Percentiles rank a stretch among this genome's conserved stretches.
phyloP scores from a whole-genome alignment of 2,888 invertebrate genomes.

The Gastracanthus pulcherrimus region DNA sequence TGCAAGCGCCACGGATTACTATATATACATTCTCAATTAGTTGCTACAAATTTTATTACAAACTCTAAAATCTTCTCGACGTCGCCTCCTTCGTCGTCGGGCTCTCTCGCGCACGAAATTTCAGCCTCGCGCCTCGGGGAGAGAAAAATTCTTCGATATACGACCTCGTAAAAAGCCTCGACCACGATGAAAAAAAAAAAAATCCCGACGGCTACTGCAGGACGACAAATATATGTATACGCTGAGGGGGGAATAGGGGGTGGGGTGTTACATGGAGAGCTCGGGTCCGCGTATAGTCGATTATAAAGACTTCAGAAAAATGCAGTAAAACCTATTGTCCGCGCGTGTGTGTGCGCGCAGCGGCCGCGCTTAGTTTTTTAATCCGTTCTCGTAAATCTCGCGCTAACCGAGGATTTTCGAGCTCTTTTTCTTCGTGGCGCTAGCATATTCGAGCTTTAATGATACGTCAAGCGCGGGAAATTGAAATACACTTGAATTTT shows the following conservation, averaged over 20 bases:
- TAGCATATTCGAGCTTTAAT: neutral
- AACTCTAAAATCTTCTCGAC: neutral
- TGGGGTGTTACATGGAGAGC: no score
- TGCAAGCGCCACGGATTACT: no score
- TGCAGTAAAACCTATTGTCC: neutral
- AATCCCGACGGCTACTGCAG: neutral
- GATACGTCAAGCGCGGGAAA: neutral
- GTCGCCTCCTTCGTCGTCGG: no score
- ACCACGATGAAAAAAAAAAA: slow-evolving; percentile 1
- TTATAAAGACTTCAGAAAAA: slow-evolving; percentile 14
- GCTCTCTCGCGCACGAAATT: neutral
- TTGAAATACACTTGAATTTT: no score
- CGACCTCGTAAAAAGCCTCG: slow-evolving; percentile 1
- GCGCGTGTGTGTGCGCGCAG: neutral
- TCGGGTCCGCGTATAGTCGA: neutral
- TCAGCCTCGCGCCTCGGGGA: neutral
- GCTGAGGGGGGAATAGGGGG: neutral
- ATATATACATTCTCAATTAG: neutral
- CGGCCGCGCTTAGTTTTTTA: neutral
- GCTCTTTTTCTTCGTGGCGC: neutral
- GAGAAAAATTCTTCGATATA: slow-evolving; percentile 6
- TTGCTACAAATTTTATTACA: neutral
- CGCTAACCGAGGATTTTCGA: neutral
- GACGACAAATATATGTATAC: neutral
- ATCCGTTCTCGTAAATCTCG: slow-evolving; percentile 12